phyloP scores from a whole-genome alignment of 1,140 invertebrate genomes.

The Macrobrachium nipponense region DNA sequence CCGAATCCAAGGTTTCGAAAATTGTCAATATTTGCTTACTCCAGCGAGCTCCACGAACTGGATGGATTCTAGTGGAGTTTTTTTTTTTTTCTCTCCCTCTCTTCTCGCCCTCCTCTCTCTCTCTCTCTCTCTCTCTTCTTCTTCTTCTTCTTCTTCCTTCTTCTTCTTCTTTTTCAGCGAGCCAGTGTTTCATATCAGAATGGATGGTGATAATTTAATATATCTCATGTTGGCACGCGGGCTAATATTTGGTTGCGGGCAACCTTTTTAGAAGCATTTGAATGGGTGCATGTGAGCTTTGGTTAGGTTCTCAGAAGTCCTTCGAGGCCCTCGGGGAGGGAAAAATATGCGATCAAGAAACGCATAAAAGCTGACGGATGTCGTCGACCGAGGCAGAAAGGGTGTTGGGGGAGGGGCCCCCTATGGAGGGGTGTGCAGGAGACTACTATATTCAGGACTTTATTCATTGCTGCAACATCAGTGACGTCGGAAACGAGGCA shows the following conservation, averaged over 20 bases:
- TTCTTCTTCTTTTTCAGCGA: background rate
- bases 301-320: too few relatives aligned
- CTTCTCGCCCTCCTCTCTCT: background rate
- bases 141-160: slow-evolving; percentile 1
- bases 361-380: too few relatives aligned
- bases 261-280: background rate
- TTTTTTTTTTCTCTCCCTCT: background rate
- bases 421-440: too few relatives aligned
- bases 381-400: too few relatives aligned
- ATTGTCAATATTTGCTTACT: slow-evolving; percentile 58
- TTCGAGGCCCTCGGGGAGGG: too few relatives aligned
- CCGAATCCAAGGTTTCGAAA: slow-evolving; percentile 54
- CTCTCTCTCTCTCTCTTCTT: background rate
- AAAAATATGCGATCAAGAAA: too few relatives aligned
- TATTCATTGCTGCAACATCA: too few relatives aligned
- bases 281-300: too few relatives aligned
- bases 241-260: slow-evolving; percentile 32
- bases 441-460: too few relatives aligned
- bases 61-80: slow-evolving; percentile 8
- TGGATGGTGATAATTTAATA: slow-evolving; percentile 50
- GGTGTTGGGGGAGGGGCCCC: too few relatives aligned
- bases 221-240: slow-evolving; percentile 34
- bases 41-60: slow-evolving; percentile 34
- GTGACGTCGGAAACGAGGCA: too few relatives aligned
- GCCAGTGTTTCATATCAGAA: slow-evolving; percentile 42